Conservation (phyloP, 2,113 vertebrate genomes). For the Hyaena hyaena region DNA sequence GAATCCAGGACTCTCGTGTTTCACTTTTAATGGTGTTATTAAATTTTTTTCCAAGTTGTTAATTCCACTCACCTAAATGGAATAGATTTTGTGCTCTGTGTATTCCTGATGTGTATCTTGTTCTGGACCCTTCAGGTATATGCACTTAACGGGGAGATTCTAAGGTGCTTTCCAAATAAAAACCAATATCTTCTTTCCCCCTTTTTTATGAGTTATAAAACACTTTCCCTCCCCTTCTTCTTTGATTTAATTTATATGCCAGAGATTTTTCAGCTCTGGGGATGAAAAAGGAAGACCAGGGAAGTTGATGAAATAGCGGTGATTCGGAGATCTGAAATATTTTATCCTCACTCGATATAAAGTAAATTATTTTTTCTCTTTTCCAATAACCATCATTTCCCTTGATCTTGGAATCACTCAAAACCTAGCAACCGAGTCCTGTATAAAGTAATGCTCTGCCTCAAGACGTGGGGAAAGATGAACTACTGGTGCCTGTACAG, state of each 20-base stretch:
- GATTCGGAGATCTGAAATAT: slow-evolving; percentile 85
- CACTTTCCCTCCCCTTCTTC: slow-evolving; percentile 80
- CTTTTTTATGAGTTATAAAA: slow-evolving; percentile 65
- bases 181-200: slow-evolving; percentile 61
- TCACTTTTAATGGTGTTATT: slow-evolving; percentile 80
- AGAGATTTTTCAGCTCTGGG: slow-evolving; percentile 81
- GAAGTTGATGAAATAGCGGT: slow-evolving; percentile 84
- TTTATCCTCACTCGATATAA: slow-evolving; percentile 85
- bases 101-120: slow-evolving; percentile 65
- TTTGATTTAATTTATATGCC: slow-evolving; percentile 84
- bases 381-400: slow-evolving; percentile 86
- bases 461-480: slow-evolving; percentile 83
- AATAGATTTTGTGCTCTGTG: slow-evolving; percentile 77
- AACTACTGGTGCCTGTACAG: slow-evolving; percentile 70
- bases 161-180: slow-evolving; percentile 75
- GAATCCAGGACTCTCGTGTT: slow-evolving; percentile 58
- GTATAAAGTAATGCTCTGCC: slow-evolving; percentile 81
- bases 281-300: slow-evolving; percentile 81
- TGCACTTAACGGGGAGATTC: slow-evolving; percentile 45
- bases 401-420: slow-evolving; percentile 85
- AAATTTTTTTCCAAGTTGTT: slow-evolving; percentile 77
- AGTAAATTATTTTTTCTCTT: slow-evolving; percentile 87
- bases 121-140: neutral
- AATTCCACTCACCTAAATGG: slow-evolving; percentile 78
- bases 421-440: slow-evolving; percentile 84